A percentile compares a stretch with the other conserved stretches of the same genome.
Evolutionary conservation across 2,888 invertebrate species (phyloP).

Genomic region (Leucophora obtusa): DNA sequence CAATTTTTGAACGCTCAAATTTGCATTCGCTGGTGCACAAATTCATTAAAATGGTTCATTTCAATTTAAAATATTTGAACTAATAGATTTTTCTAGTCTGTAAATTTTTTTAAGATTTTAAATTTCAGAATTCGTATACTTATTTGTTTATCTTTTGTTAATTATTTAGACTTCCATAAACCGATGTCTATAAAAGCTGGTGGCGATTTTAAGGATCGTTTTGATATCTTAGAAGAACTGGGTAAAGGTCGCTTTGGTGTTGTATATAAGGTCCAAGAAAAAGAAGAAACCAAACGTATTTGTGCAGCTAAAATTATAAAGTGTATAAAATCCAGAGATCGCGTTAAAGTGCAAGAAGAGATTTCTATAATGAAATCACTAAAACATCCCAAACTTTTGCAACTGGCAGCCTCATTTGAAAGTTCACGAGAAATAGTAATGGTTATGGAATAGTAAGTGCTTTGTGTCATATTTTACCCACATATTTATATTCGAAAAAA

Average conservation of each 20-base stretch:
- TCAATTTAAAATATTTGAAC: too few species aligned
- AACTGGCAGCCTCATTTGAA: slow-evolving; percentile 90
- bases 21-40: too few species aligned
- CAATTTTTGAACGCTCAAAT: too few species aligned
- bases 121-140: background rate
- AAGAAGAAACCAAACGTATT: slow-evolving; percentile 80
- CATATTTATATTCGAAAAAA: background rate
- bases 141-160: background rate
- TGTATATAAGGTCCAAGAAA: slow-evolving; percentile 85
- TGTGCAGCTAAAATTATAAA: slow-evolving; percentile 92
- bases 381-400: slow-evolving; percentile 90
- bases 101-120: too few species aligned
- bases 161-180: slow-evolving; percentile 68
- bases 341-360: slow-evolving; percentile 88
- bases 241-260: slow-evolving; percentile 88
- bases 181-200: slow-evolving; percentile 77
- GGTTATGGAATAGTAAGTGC: slow-evolving; percentile 93
- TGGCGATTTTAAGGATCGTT: slow-evolving; percentile 82
- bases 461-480: background rate
- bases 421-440: slow-evolving; percentile 88
- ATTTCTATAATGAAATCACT: slow-evolving; percentile 92
- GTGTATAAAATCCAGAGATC: slow-evolving; percentile 85
- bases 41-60: too few species aligned
- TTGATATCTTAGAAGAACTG: slow-evolving; percentile 85
- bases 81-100: too few species aligned